Percentiles rank a stretch among this genome's conserved stretches.
Conservation (phyloP, 2,797 vertebrate genomes). For the Epinephelus awoara region DNA sequence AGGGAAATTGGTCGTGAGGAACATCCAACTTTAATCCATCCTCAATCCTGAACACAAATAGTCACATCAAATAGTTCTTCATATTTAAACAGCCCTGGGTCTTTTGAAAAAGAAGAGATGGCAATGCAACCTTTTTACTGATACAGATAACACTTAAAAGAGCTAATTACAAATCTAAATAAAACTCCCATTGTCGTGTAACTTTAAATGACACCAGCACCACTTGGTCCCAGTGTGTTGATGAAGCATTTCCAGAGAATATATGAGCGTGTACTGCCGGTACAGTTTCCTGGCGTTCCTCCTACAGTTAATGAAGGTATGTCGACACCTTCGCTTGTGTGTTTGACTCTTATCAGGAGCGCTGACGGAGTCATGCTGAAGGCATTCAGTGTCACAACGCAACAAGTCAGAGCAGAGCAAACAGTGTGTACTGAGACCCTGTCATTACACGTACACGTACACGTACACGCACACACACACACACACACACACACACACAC, state of each 20-base stretch:
- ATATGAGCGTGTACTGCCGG: not conserved
- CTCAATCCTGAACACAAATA: no score
- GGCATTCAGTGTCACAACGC: conserved; percentile 57
- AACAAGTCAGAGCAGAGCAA: conserved; percentile 69
- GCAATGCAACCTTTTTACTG: no score
- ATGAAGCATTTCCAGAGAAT: not conserved
- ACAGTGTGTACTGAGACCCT: no score
- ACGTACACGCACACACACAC: not conserved
- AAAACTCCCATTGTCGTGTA: not conserved
- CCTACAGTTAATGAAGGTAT: not conserved
- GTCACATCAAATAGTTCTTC: no score
- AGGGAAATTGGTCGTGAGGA: no score
- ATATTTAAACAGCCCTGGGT: no score
- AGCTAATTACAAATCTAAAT: not conserved
- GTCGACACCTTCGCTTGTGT: conserved; percentile 5
- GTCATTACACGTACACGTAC: not conserved
- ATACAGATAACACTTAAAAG: no score
- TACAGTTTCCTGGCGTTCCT: not conserved
- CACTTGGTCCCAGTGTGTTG: not conserved
- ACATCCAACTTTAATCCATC: no score
- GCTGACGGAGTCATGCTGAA: conserved; percentile 63
- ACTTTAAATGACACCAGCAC: not conserved
- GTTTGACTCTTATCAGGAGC: conserved; percentile 44
- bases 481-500: not conserved
- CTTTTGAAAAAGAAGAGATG: no score